Conservation (phyloP, 2,797 vertebrate species). For the Pantherophis alleghaniensis region DNA sequence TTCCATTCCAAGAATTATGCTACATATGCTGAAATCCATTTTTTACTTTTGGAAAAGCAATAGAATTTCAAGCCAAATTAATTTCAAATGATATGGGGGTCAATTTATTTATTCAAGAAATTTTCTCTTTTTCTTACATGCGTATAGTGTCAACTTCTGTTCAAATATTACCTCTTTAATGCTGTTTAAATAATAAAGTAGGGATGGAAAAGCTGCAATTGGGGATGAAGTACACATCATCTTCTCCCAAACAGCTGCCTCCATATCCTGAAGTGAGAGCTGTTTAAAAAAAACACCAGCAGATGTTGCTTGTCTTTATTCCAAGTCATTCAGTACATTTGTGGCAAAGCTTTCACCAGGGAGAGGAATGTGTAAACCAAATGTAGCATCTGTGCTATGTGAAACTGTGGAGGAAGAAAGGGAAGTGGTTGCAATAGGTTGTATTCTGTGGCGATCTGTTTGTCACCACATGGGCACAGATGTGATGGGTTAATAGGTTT, state of each 20-base stretch:
- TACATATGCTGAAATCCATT: conserved; percentile 28
- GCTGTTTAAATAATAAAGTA: conserved; percentile 57
- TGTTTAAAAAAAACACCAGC: conserved; percentile 43
- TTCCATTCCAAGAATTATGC: conserved; percentile 31
- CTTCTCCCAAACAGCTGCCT: conserved; percentile 43
- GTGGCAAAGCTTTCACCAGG: background rate
- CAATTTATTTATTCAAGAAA: conserved; percentile 44
- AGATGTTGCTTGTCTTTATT: conserved; percentile 50
- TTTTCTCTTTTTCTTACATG: conserved; percentile 37
- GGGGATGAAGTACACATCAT: conserved; percentile 58
- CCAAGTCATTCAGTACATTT: conserved; percentile 10
- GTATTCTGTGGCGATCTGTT: background rate
- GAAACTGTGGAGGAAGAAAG: background rate
- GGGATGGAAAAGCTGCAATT: conserved; percentile 55
- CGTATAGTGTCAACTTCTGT: conserved; percentile 47
- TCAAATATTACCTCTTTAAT: conserved; percentile 50
- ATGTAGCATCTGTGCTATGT: background rate
- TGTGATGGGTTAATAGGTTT: background rate
- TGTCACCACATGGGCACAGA: background rate
- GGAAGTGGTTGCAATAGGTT: background rate
- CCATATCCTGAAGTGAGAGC: conserved; percentile 45
- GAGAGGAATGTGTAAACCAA: conserved; percentile 22
- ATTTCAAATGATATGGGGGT: conserved; percentile 41
- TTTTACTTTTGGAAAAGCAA: conserved; percentile 57
- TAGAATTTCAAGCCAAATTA: conserved; percentile 60